Base-by-base conservation (phyloP, 2,888 invertebrate genomes). In the Aleiodes testaceus region DNA sequence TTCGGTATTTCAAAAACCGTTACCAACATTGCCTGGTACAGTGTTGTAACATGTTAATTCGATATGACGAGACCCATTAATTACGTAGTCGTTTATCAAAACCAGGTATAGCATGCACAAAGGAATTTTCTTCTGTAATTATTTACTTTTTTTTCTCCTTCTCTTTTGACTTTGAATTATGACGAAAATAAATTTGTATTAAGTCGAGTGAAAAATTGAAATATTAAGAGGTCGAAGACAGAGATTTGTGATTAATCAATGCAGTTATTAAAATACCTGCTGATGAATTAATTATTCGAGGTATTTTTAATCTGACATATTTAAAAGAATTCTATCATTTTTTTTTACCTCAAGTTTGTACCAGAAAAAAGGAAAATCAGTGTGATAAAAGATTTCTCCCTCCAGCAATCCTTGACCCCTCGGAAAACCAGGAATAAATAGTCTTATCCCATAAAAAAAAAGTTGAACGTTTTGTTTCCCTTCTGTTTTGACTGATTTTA, bases 11-110 rank as follows among this genome's bases (percentile, higher is more conserved):
- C 26, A 9, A 26, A 26, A 36, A 53, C 6, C 26, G 26, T 59
- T 18, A 30, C 16, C 11, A 16, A 42, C 36, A 36, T 36, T 36
- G n/a, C 42, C 2, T 36, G 36, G 59, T 36, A 59, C 42, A 55
- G 12, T 7, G 36, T 66, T 55, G 45, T 55, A 67, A 67, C 55
- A 67, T 74, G 76, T 80, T 81, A 78, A 80, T 81, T 79, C 79
- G 77, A 81, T 59, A 59, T 81, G 75, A 81, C 79, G 79, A 79
- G 79, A 59, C 71, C 76, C 75, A 80, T 80, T 80, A 81, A 80
- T 81, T 80, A 79, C 72, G 59, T 47, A 71, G 67, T 72, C 67
- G 49, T 67, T 55, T 18, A 55, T 67, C 45, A 67, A 55, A 59
- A 36, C 59, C 16, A 36, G 59, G 36, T 59, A 59, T 59, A 30